These are phyloP conservation scores for Lasioglossum pauxillum DNA, from an alignment of 2,888 invertebrate species.

Conservation along the genomic window DNA sequence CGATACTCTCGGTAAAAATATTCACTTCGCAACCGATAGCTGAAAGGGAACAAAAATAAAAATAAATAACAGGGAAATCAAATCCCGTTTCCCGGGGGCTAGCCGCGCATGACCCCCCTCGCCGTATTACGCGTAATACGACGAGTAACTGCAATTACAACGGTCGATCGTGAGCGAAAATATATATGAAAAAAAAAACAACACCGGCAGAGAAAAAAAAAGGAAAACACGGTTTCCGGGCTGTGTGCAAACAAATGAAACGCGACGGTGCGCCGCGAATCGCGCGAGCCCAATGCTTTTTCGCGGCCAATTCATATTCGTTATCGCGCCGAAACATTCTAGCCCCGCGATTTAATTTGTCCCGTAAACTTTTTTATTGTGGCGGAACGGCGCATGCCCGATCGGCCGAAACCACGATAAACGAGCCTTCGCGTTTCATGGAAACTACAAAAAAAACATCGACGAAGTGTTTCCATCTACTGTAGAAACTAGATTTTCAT, in stretches of 20 bases:
- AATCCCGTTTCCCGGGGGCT: background rate
- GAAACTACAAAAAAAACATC: background rate
- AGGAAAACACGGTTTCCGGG: constrained; percentile 12
- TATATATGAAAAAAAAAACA: background rate
- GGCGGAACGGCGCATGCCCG: background rate
- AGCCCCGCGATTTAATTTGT: constrained; percentile 18
- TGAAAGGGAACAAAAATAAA: background rate
- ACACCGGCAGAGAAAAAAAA: constrained; percentile 24
- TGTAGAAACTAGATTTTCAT: background rate
- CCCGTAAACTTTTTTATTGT: background rate
- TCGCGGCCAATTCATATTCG: constrained; percentile 43
- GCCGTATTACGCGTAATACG: constrained; percentile 24
- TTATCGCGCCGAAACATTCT: constrained; percentile 53
- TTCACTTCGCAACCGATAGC: constrained; percentile 24
- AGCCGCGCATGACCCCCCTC: background rate
- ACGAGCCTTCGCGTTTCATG: background rate
- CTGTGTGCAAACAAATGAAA: constrained; percentile 38
- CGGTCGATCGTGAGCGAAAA: constrained; percentile 30
- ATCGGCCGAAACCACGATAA: background rate
- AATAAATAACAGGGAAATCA: background rate
- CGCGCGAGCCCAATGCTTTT: constrained; percentile 41
- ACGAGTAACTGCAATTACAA: constrained; percentile 48
- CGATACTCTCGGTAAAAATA: constrained; percentile 15
- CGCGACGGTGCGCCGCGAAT: background rate
- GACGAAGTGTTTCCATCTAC: background rate